Evolutionary conservation across 2,113 vertebrate genomes (phyloP).

Genomic region (Ellobius talpinus): DNA sequence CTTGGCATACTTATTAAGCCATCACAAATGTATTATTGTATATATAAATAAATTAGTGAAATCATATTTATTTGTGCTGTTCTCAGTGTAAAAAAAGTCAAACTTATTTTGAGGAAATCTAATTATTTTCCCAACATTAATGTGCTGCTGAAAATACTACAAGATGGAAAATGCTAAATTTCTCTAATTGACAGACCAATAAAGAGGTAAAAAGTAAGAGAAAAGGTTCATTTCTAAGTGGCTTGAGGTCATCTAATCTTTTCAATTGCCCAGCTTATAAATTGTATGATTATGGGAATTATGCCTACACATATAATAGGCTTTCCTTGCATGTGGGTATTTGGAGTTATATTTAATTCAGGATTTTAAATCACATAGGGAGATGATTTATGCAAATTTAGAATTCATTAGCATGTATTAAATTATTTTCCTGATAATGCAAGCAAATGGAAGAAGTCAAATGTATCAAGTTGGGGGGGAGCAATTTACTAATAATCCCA

Average conservation of each 20-base stretch:
- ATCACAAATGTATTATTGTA: conserved; percentile 32
- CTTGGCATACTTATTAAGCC: conserved; percentile 31
- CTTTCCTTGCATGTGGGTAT: background rate
- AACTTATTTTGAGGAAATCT: conserved; percentile 43
- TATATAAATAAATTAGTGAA: conserved; percentile 55
- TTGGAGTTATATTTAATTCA: conserved; percentile 74
- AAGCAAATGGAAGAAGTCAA: conserved; percentile 79
- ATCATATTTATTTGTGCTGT: conserved; percentile 52
- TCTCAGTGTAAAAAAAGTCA: background rate
- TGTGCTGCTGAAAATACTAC: conserved; percentile 2
- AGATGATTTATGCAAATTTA: conserved; percentile 76
- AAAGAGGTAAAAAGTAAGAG: background rate
- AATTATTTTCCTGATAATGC: conserved; percentile 67
- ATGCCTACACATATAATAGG: conserved; percentile 62
- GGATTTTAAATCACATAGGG: conserved; percentile 67
- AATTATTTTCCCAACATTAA: conserved; percentile 58
- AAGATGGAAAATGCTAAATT: background rate
- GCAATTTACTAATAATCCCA: conserved; percentile 65
- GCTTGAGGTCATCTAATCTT: conserved; percentile 55
- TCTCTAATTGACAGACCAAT: conserved; percentile 53
- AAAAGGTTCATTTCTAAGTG: conserved; percentile 54
- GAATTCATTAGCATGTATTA: conserved; percentile 75
- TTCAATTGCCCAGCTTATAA: conserved; percentile 72
- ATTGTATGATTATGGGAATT: conserved; percentile 70
- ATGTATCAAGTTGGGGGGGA: conserved; percentile 56